phyloP scores from a whole-genome alignment of 2,888 invertebrate genomes.

The Anthophora plumipes region DNA sequence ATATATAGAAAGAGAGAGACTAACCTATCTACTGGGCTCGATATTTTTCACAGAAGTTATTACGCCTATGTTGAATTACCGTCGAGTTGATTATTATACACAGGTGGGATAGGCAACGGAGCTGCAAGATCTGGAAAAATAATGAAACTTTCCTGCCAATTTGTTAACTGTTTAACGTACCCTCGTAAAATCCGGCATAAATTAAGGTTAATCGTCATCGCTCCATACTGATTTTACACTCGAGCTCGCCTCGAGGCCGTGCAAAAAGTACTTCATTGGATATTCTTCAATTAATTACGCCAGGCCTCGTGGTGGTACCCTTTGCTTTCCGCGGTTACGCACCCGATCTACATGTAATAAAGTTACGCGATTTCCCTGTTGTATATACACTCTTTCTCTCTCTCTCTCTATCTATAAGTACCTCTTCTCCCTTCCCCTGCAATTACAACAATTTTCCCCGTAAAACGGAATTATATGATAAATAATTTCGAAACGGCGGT shows the following conservation, averaged over 20 bases:
- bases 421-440: background rate
- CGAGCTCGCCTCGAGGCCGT: conserved; percentile 16
- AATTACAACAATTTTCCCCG: conserved; percentile 6
- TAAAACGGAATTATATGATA: conserved; percentile 13
- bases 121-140: conserved; percentile 31
- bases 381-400: too few relatives aligned
- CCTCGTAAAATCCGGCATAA: conserved; percentile 48
- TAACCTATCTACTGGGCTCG: too few relatives aligned
- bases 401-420: too few relatives aligned
- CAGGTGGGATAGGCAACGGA: background rate
- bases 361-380: conserved; percentile 4
- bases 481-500: conserved; percentile 32
- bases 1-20: too few relatives aligned
- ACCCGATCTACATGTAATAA: conserved; percentile 8
- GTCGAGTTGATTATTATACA: too few relatives aligned
- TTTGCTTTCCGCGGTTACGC: background rate
- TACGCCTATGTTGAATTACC: too few relatives aligned
- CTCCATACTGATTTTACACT: conserved; percentile 48
- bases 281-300: conserved; percentile 56
- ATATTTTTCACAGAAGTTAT: too few relatives aligned
- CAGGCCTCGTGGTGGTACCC: background rate
- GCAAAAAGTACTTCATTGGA: conserved; percentile 31
- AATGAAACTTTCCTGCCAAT: conserved; percentile 41
- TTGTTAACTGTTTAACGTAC: conserved; percentile 53
- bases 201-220: conserved; percentile 51